Evolutionary conservation across 2,797 vertebrate genomes (phyloP).

Genomic region (Yasuhikotakia modesta): DNA sequence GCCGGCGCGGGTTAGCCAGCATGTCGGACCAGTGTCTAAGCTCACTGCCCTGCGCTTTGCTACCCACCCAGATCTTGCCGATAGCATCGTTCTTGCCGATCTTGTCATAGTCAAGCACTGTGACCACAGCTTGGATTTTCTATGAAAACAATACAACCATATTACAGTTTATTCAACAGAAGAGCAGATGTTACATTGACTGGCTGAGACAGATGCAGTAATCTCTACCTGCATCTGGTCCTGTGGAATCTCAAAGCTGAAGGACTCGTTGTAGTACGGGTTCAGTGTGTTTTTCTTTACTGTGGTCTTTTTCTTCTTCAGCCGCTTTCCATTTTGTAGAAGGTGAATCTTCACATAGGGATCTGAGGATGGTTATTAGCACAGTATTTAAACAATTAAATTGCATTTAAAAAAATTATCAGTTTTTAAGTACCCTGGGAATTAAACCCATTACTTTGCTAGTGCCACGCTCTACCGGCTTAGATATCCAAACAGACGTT

Average conservation of each 20-base stretch:
- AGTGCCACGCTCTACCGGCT: too few relatives aligned
- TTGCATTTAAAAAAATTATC: too few relatives aligned
- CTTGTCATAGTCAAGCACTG: conserved; percentile 98
- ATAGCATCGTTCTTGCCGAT: conserved; percentile 98
- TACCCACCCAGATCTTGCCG: conserved; percentile 94
- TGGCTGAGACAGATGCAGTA: not conserved
- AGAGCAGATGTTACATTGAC: not conserved
- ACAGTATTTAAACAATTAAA: not conserved
- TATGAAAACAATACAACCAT: conserved; percentile 59
- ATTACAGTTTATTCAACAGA: conserved; percentile 10
- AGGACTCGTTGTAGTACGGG: conserved; percentile 97
- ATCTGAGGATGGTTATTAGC: conserved; percentile 74
- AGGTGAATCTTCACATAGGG: conserved; percentile 98
- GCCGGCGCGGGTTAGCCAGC: conserved; percentile 95
- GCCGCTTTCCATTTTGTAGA: conserved; percentile 93
- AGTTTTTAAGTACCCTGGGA: too few relatives aligned
- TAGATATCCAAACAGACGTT: not conserved
- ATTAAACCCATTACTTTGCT: too few relatives aligned
- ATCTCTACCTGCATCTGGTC: conserved; percentile 92
- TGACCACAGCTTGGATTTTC: conserved; percentile 97
- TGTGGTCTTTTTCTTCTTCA: conserved; percentile 99
- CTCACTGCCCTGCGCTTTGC: conserved; percentile 87
- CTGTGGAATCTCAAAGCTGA: conserved; percentile 98
- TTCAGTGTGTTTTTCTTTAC: conserved; percentile 99
- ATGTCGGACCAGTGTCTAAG: conserved; percentile 98